A percentile compares a stretch with the other conserved stretches of the same genome.
These are phyloP conservation scores for Myrmecobius fasciatus DNA, from an alignment of 2,113 vertebrate genomes.

Conservation along the genomic window DNA sequence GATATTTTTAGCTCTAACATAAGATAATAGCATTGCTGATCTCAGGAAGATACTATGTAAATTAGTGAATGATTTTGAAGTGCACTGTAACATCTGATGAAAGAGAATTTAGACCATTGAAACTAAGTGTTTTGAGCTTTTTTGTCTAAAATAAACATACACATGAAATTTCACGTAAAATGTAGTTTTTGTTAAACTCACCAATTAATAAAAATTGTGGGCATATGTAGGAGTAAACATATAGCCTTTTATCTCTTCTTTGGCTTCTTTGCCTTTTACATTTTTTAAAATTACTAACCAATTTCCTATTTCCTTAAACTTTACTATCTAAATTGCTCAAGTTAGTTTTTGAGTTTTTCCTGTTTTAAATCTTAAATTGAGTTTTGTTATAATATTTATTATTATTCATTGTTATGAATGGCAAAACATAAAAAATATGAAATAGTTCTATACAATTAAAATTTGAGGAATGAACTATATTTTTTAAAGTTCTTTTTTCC, in stretches of 20 bases:
- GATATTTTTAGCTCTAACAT: background rate
- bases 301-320: background rate
- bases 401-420: background rate
- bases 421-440: background rate
- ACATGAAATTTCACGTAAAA: constrained; percentile 16
- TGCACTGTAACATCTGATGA: constrained; percentile 17
- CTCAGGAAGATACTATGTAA: background rate
- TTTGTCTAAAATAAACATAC: constrained; percentile 23
- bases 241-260: background rate
- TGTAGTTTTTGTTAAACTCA: background rate
- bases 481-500: background rate
- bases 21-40: background rate
- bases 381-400: background rate
- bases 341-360: background rate
- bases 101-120: constrained; percentile 24
- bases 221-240: background rate
- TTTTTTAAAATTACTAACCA: background rate
- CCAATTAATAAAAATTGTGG: background rate
- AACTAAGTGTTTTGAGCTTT: constrained; percentile 15
- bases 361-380: background rate
- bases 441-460: background rate
- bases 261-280: background rate
- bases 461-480: background rate
- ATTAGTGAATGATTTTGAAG: constrained; percentile 30
- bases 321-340: background rate